Percentiles rank a stretch among this genome's conserved stretches.
These are phyloP conservation scores for Drosophila burlai DNA, from an alignment of 1,140 invertebrate genomes.

Conservation along the genomic window DNA sequence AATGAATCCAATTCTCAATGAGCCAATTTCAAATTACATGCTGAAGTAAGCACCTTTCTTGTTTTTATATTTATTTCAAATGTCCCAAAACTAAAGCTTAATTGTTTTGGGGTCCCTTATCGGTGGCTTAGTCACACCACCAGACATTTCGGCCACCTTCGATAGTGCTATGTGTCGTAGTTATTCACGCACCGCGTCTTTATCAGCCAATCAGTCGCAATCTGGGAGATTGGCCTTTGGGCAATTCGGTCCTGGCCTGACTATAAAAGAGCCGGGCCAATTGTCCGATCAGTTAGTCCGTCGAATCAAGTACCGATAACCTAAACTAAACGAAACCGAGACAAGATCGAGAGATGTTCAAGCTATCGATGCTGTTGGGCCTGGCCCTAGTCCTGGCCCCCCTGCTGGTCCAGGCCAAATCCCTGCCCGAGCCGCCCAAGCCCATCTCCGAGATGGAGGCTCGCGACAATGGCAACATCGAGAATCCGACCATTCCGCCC, in stretches of 20 bases:
- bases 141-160: constrained; percentile 19
- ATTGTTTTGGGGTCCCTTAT: not conserved
- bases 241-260: constrained; percentile 19
- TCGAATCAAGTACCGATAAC: constrained; percentile 49
- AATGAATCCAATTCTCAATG: too few relatives aligned
- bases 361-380: constrained; percentile 14
- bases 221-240: constrained; percentile 39
- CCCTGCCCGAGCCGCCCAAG: constrained; percentile 20
- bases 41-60: not conserved
- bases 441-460: not conserved
- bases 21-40: not conserved
- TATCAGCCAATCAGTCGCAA: constrained; percentile 45
- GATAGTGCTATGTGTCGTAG: constrained; percentile 5
- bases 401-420: not conserved
- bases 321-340: constrained; percentile 4
- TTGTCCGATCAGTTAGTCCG: constrained; percentile 68
- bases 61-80: not conserved
- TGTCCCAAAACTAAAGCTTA: not conserved
- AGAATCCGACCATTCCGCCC: constrained; percentile 67
- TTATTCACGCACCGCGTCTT: constrained; percentile 17
- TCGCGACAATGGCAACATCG: constrained; percentile 62
- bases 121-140: constrained; percentile 21
- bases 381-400: constrained; percentile 25
- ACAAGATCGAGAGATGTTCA: constrained; percentile 24
- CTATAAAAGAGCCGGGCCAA: constrained; percentile 67